Evolutionary conservation across 2,113 vertebrate species (phyloP), one percentile per base, ranked within the genome.

Genomic region (Ophthalmolycus amberensis): DNA sequence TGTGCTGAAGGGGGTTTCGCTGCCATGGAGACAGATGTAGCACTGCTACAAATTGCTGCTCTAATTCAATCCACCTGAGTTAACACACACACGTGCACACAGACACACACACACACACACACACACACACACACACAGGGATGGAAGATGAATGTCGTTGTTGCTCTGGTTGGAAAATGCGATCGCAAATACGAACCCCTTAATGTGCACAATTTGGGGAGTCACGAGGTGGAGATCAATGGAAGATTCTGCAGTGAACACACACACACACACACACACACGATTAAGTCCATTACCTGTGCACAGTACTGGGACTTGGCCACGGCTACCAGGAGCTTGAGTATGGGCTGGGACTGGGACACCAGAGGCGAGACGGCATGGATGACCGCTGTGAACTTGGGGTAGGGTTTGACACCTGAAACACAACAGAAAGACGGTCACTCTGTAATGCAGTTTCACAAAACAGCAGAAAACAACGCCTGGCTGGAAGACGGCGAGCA

Each of bases 291-390:
- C 58, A 9, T 68, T 87, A 99, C 98, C 98, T 99, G 97, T 84
- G 97, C 96, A 94, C 98, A 99, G 94, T 99, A 99, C 95, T 98
- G 98, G 70, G 98, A 99, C 91, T 97, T 98, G 93, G 98, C 97
- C 89, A 99, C 98, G 18, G 98, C 97, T 75, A 96, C 94, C 81
- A 99, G 96, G 76, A 99, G 98, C 94, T 99, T 99, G 94, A 99
- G 96, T 84, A 99, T 97, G 86, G 98, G 98, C 92, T 99, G 98
- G 68, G 98, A 99, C 29, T 99, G 98, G 82, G 98, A 99, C 84
- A 99, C 97, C 95, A 99, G 94, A 48, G 98, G 97, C 27, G 98
- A 99, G 90, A 99, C 98, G 0, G 97, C 98, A 0, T 99, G 98
- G 95, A 99, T 99, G 91, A 99, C 97, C 0, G 98, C 98, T 16